Conservation (phyloP, 2,888 invertebrate species). For the Agonopterix alstromeriana region DNA sequence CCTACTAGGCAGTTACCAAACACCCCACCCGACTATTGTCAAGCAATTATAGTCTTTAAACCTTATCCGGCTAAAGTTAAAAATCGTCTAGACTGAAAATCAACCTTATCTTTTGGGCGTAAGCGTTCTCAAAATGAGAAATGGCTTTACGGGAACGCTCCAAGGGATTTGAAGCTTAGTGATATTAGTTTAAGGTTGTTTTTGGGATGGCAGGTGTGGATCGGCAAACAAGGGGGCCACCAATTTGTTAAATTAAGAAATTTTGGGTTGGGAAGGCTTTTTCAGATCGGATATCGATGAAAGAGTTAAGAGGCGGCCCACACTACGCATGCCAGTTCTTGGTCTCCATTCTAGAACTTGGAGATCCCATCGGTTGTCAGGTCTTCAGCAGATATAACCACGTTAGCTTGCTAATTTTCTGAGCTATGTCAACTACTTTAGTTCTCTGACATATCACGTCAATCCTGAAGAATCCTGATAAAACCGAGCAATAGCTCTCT, state of each 20-base stretch:
- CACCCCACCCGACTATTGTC: conserved; percentile 25
- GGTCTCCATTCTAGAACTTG: too few species aligned
- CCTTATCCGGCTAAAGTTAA: conserved; percentile 48
- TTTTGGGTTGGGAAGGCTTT: conserved; percentile 5
- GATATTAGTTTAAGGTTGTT: conserved; percentile 24
- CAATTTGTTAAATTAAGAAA: conserved; percentile 73
- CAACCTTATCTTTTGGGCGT: conserved; percentile 71
- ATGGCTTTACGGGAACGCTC: conserved; percentile 8
- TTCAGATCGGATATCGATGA: too few species aligned
- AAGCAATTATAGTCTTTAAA: conserved; percentile 51
- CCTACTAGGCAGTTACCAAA: neutral
- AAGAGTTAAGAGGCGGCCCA: too few species aligned
- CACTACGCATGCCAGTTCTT: too few species aligned
- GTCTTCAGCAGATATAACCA: too few species aligned
- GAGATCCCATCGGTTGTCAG: too few species aligned
- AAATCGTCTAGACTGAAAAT: conserved; percentile 54
- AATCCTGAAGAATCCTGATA: too few species aligned
- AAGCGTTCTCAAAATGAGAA: conserved; percentile 13
- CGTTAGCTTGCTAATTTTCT: too few species aligned
- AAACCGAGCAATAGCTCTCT: too few species aligned
- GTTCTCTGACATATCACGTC: too few species aligned
- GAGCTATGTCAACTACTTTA: too few species aligned
- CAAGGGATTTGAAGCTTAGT: conserved; percentile 40
- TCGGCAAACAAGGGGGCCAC: conserved; percentile 46
- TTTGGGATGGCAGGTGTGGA: conserved; percentile 19